phyloP scores from a whole-genome alignment of 2,113 vertebrate species.

The Zosterops japonicus region DNA sequence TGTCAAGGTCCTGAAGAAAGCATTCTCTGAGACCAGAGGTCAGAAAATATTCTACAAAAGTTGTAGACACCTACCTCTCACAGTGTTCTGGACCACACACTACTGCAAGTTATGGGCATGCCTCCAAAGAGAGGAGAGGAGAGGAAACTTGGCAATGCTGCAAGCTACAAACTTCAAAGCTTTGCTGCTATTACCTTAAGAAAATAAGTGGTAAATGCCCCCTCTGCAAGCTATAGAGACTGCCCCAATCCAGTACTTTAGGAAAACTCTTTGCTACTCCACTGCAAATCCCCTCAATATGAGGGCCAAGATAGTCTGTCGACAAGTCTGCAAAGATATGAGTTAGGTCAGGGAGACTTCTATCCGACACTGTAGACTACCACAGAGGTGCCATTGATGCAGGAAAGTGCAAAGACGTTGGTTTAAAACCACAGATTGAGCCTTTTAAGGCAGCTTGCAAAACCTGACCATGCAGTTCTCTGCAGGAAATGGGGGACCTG shows the following conservation, averaged over 20 bases:
- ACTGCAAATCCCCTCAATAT: not conserved
- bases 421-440: not conserved
- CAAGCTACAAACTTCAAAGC: not conserved
- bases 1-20: not conserved
- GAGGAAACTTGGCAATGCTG: not conserved
- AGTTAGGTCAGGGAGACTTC: not conserved
- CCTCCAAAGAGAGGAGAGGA: not conserved
- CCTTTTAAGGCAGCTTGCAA: not conserved
- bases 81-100: conserved; percentile 33
- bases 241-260: not conserved
- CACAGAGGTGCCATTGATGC: not conserved
- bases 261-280: not conserved
- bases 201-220: not conserved
- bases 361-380: not conserved
- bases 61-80: not conserved
- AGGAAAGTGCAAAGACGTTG: not conserved
- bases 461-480: not conserved
- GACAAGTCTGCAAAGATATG: not conserved
- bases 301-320: not conserved
- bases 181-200: not conserved
- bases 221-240: not conserved
- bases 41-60: conserved; percentile 8
- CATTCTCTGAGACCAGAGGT: not conserved
- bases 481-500: rapidly evolving
- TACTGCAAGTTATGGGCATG: not conserved